Evolutionary conservation across 2,797 vertebrate species (phyloP).

Genomic region (Columba guinea): DNA sequence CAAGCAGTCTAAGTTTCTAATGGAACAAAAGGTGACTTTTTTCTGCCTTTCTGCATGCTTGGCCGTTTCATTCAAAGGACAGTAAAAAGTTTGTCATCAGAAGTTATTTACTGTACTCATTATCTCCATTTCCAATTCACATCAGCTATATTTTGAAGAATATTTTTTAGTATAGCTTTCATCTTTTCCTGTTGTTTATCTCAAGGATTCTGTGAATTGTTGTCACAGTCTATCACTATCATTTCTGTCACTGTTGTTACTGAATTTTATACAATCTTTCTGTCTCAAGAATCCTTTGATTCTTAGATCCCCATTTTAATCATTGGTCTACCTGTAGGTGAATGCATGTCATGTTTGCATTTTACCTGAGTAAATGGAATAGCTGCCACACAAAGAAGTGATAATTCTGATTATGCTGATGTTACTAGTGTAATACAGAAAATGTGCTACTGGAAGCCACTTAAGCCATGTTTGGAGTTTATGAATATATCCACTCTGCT

Average conservation of each 20-base stretch:
- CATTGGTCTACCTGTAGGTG: background rate
- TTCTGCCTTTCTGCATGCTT: slow-evolving; percentile 76
- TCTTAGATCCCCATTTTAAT: background rate
- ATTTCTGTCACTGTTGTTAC: background rate
- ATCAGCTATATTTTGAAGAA: background rate
- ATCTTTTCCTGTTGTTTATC: background rate
- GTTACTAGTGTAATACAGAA: background rate
- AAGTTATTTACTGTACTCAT: slow-evolving; percentile 31
- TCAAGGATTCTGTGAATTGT: background rate
- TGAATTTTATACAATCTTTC: background rate
- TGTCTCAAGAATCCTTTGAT: background rate
- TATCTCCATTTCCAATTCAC: slow-evolving; percentile 1
- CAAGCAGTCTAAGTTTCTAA: slow-evolving; percentile 98
- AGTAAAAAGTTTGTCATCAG: slow-evolving; percentile 27
- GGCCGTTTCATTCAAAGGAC: slow-evolving; percentile 61
- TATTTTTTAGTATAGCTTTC: background rate
- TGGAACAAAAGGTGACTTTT: slow-evolving; percentile 88
- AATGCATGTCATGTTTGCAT: background rate
- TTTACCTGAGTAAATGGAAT: background rate
- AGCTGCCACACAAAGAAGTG: background rate
- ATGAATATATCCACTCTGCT: background rate
- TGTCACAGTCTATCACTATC: background rate
- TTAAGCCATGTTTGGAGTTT: background rate
- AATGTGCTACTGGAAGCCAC: background rate
- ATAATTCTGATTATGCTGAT: background rate